Evolutionary conservation across 2,113 vertebrate genomes (phyloP).

Genomic region (Syngnathus scovelli): DNA sequence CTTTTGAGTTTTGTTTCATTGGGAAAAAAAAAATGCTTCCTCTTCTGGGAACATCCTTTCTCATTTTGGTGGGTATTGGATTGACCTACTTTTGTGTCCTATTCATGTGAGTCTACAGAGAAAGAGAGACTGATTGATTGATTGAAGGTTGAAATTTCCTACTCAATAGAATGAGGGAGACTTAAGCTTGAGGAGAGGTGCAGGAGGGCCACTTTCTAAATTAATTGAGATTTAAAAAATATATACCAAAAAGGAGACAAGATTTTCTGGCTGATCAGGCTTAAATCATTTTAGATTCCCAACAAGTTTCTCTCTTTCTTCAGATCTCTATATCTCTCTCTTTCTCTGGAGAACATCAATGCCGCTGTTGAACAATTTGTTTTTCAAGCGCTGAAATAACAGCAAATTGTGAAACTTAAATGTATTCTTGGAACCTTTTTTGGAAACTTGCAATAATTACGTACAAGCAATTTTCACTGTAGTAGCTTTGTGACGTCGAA

Average conservation of each 20-base stretch:
- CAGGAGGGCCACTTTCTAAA: constrained; percentile 62
- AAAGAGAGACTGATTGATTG: constrained; percentile 72
- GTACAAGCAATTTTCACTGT: constrained; percentile 14
- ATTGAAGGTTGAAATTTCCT: constrained; percentile 28
- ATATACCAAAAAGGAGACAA: not conserved
- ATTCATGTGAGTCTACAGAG: constrained; percentile 75
- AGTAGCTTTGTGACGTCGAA: constrained; percentile 1
- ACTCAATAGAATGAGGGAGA: constrained; percentile 56
- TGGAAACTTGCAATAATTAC: not conserved
- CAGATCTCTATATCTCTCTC: constrained; percentile 72
- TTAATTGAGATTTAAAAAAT: constrained; percentile 26
- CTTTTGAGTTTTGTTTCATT: constrained; percentile 72
- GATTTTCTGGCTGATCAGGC: not conserved
- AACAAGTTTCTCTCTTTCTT: constrained; percentile 74
- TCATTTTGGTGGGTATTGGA: constrained; percentile 21
- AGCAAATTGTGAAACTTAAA: not conserved
- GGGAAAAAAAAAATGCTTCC: constrained; percentile 70
- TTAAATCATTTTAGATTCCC: not conserved
- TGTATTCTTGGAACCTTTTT: not conserved
- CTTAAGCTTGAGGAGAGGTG: constrained; percentile 53
- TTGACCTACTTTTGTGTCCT: constrained; percentile 63
- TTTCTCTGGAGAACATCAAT: constrained; percentile 73
- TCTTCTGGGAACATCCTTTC: constrained; percentile 53
- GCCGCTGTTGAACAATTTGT: constrained; percentile 41
- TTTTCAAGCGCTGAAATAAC: not conserved